Base-by-base conservation (phyloP, 2,888 invertebrate genomes). In the Aromia moschata region DNA sequence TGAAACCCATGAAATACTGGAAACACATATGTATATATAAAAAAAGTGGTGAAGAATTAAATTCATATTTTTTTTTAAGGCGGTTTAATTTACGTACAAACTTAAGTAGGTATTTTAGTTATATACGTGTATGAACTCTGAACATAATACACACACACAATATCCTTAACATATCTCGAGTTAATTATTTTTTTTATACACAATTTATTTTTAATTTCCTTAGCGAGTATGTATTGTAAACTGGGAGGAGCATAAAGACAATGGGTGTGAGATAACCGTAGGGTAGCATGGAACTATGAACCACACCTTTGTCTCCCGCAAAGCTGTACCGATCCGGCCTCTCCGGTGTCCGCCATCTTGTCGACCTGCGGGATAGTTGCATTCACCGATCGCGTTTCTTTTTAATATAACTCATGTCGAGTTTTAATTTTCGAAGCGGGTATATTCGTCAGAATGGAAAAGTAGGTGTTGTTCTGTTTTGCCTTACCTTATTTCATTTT, bases 221-320 rank as follows among this genome's bases (percentile, higher is more conserved):
- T 25, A 38, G 49, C 16, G 49, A 49, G 30, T 38, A 30, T 49
- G 16, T 15, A 49, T 40, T 14, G 25, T 49, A 20, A 38, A 62
- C 67, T 74, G 74, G 74, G 75, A 74, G 75, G 76, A 74, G 74
- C 74, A 56, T 70, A 71, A 73, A 74, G 74, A 76, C 75, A 76
- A 76, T 75, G 74, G 76, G 73, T 75, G 74, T 74, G 70, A 72
- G 67, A 51, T 61, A 71, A 66, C 70, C 67, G 69, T 71, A 71
- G 73, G 73, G 74, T 74, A 71, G 70, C 71, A 65, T 68, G 67
- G 57, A 67, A 64, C 69, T 64, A 62, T 60, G 55, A 56, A 75
- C 74, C 75, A 74, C 75, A 74, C 75, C 76, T 76, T 73, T 71
- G 73, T 70, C 68, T 74, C 76, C 76, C 73, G 74, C 73, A 70